Conservation (phyloP, 2,797 vertebrate genomes). For the Tolypeutes matacus region DNA sequence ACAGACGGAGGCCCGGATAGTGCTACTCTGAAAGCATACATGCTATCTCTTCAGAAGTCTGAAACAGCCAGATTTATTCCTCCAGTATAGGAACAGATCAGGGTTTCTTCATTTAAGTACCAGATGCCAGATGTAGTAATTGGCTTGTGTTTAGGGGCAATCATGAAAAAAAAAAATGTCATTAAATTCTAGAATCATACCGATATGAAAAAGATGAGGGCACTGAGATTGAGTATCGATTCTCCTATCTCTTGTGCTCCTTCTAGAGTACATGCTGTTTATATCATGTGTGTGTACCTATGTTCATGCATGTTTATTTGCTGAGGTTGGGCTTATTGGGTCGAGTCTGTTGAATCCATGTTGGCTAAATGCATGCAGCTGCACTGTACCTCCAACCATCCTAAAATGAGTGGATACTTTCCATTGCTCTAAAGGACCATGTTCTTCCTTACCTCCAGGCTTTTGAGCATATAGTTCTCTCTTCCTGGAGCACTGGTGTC, state of each 20-base stretch:
- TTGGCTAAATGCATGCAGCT: background rate
- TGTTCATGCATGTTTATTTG: background rate
- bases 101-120: background rate
- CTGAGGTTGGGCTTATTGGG: background rate
- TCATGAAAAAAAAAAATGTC: background rate
- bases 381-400: background rate
- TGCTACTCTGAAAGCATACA: background rate
- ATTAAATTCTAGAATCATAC: background rate
- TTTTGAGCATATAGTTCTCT: background rate
- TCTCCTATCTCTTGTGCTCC: background rate
- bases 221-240: background rate
- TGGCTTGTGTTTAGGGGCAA: background rate
- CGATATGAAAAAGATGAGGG: background rate
- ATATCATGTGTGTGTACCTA: background rate
- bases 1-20: background rate
- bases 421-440: background rate
- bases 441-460: background rate
- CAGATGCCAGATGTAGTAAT: background rate
- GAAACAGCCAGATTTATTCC: background rate
- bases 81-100: background rate
- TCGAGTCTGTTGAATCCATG: background rate
- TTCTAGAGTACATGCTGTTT: background rate
- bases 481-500: background rate
- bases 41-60: background rate
- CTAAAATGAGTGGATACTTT: background rate